Conservation (phyloP, 2,113 vertebrate species). For the Thermophis baileyi region DNA sequence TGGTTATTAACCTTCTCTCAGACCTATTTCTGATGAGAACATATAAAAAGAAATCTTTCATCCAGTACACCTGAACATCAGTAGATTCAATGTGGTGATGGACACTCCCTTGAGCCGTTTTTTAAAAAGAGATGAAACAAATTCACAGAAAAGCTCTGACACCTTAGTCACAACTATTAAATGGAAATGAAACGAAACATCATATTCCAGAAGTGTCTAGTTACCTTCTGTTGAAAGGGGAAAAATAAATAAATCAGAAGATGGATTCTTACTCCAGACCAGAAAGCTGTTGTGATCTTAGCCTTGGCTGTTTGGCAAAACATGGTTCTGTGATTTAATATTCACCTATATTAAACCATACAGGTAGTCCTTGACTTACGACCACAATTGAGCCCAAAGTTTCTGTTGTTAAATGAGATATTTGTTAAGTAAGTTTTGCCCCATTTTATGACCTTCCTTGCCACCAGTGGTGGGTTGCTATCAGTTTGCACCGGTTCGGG, state of each 20-base stretch:
- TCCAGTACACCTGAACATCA: neutral
- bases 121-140: neutral
- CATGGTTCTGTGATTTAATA: slow-evolving; percentile 3
- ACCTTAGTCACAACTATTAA: neutral
- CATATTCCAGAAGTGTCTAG: neutral
- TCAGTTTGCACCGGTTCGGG: too few relatives aligned
- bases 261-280: neutral
- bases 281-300: neutral
- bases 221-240: neutral
- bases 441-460: neutral
- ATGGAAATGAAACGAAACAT: neutral
- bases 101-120: neutral
- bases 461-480: too few relatives aligned
- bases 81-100: neutral
- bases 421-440: neutral
- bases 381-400: neutral
- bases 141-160: neutral
- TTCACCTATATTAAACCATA: slow-evolving; percentile 34
- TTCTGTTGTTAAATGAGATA: neutral
- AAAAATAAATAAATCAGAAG: neutral
- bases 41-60: neutral
- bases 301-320: neutral
- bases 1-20: neutral
- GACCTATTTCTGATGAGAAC: neutral
- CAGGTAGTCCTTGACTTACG: neutral